Base-by-base conservation (phyloP, 2,113 vertebrate species). In the Apeltes quadracus region DNA sequence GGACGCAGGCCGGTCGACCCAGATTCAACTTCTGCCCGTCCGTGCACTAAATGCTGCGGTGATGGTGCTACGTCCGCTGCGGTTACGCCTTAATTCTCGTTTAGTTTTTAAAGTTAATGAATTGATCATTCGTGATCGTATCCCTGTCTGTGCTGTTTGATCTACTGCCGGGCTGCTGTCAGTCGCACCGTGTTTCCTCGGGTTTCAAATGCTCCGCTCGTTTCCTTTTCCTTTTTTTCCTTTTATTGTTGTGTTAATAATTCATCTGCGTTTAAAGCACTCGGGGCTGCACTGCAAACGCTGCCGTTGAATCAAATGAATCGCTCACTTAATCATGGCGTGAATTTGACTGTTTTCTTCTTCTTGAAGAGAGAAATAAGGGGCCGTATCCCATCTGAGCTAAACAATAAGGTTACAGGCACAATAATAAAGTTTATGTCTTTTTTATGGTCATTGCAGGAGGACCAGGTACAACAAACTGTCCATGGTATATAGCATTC, bases 161-260 rank as follows among this genome's bases (percentile, higher is more conserved):
- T 70, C 32, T 63, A 12, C 7, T 44, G 55, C 55, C 56, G 70
- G 36, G 9, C 8, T 46, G 44, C 57, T 73, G 14, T 23, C 69
- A 39, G 55, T 78, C 44, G 25, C 41, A 1, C 29, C 22, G n/a
- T 29, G 39, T 66, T 72, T 62, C n/a, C 14, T 7, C 46, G 1
- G 25, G 59, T 22, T 64, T 75, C 54, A 48, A 70, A 72, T 44
- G 23, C 43, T 79, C 18, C 48, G 11, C 51, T 59, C 7, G 43
- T 69, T 72, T 36, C 59, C 25, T 39, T 79, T 59, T 36, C 74
- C 43, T 38, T n/a, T 43, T 76, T 83, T 61, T 38, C 38, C 64
- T 79, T 79, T 80, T 67, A 66, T 64, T 66, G 43, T 81, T 65
- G 7, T 29, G 55, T 65, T 70, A 61, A 81, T 81, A 76, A 79